Evolutionary conservation across 2,888 invertebrate genomes (phyloP).

Genomic region (Synanthedon tipuliformis): DNA sequence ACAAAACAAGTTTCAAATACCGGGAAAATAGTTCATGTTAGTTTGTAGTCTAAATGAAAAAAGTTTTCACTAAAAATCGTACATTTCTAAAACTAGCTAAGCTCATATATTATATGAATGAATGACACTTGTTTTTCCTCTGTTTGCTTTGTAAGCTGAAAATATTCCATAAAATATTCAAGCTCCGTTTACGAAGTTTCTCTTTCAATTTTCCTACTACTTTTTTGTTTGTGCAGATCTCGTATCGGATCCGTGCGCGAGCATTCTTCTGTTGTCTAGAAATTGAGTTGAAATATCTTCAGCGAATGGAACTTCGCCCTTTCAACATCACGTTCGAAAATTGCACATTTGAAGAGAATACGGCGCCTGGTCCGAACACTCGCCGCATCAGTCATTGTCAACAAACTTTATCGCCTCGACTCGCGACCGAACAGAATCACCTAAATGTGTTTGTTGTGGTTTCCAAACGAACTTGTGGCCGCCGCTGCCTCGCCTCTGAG

Average conservation of each 20-base stretch:
- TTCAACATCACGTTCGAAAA: conserved; percentile 40
- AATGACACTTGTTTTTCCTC: too few species aligned
- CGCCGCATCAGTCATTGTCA: conserved; percentile 59
- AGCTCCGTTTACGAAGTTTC: conserved; percentile 1
- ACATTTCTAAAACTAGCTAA: too few species aligned
- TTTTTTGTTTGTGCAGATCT: conserved; percentile 1
- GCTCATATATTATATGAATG: too few species aligned
- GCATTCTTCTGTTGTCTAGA: conserved; percentile 30
- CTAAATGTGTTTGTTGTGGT: conserved; percentile 55
- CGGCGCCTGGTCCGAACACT: conserved; percentile 19
- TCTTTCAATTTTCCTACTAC: not conserved
- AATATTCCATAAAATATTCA: too few species aligned
- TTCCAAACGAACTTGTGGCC: conserved; percentile 24
- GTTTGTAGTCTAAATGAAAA: too few species aligned
- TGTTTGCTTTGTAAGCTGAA: too few species aligned
- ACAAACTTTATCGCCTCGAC: conserved; percentile 46
- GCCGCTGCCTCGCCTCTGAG: conserved; percentile 10
- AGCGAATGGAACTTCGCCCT: conserved; percentile 30
- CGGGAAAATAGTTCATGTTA: too few species aligned
- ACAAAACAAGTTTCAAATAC: too few species aligned
- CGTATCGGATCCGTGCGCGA: conserved; percentile 28
- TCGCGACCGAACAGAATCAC: conserved; percentile 30
- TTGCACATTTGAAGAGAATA: conserved; percentile 32
- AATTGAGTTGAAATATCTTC: conserved; percentile 39
- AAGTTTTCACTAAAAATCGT: too few species aligned